phyloP scores from a whole-genome alignment of 2,797 vertebrate species.

The Cercopithecus hamlyni region DNA sequence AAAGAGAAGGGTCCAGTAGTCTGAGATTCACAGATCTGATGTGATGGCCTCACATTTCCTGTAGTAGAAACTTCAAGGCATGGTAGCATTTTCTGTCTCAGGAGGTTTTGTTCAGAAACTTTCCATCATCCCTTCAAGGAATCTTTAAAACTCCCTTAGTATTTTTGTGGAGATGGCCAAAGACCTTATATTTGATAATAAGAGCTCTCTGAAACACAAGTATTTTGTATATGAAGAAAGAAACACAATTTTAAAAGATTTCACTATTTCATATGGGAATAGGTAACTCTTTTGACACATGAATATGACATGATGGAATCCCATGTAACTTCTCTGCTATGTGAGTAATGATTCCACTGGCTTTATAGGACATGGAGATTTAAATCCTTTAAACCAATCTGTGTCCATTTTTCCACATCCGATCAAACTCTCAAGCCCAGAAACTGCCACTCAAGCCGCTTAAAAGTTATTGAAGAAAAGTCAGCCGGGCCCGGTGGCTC shows the following conservation, averaged over 20 bases:
- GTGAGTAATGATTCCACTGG: neutral
- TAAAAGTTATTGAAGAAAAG: neutral
- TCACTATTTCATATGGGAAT: neutral
- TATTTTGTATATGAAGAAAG: neutral
- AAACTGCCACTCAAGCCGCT: neutral
- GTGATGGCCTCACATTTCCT: neutral
- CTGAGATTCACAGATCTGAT: neutral
- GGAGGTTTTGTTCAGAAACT: neutral
- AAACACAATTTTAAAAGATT: neutral
- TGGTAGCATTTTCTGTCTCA: neutral
- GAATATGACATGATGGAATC: neutral
- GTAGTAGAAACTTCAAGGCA: neutral
- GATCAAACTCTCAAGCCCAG: neutral
- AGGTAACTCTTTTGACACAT: neutral
- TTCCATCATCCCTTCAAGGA: neutral
- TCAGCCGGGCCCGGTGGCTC: too few relatives aligned
- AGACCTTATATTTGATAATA: neutral
- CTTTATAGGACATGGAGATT: neutral
- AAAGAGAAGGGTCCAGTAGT: neutral
- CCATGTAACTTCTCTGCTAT: neutral
- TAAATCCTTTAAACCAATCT: neutral
- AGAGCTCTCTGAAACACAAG: neutral
- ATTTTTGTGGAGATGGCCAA: neutral
- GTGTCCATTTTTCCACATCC: neutral
- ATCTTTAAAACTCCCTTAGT: neutral